Base-by-base conservation (phyloP, 2,888 invertebrate species). In the Noctua fimbriata region DNA sequence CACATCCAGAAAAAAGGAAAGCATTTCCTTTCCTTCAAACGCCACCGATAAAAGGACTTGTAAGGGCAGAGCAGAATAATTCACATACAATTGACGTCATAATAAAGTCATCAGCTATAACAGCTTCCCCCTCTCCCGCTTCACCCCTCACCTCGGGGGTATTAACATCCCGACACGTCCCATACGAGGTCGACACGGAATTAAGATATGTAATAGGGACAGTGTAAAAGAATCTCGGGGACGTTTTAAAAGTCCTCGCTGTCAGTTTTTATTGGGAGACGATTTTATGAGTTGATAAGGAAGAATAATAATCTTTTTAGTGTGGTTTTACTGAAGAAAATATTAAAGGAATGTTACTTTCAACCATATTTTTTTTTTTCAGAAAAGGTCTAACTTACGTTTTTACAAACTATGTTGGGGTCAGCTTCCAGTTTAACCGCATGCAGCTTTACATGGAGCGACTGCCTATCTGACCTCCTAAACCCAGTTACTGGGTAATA, bases 191-290 rank as follows among this genome's bases (percentile, higher is more conserved):
- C 87, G 69, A 79, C 85, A 63, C 10, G 71, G 76, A 85, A 87
- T 87, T 86, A 89, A 90, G 85, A 89, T 78, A 82, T 78, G 86
- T 89, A 86, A 84, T 88, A 84, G 65, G 66, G 32, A 66, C 81
- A 47, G 63, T n/a, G 76, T 9, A 44, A 55, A 74, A 63, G 73
- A 76, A 76, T 71, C 79, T 65, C 28, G 41, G 28, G 72, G 60
- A 55, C 32, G 14, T 28, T 73, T 58, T 16, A n/a, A 49, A 74
- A 74, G 14, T 49, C 5, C 24, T 75, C 28, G 18, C 2, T 47
- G 58, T 78, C 4, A 55, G n/a, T 70, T 76, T 47, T 72, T 72
- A 69, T 47, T 75, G 41, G n/a, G 44, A n/a, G 9, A n/a, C 4
- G 52, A 14, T 69, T 70, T 70, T 70, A 60, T 36, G 80, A 36